Conservation (phyloP, 1,140 invertebrate genomes). For the Delia radicum region DNA sequence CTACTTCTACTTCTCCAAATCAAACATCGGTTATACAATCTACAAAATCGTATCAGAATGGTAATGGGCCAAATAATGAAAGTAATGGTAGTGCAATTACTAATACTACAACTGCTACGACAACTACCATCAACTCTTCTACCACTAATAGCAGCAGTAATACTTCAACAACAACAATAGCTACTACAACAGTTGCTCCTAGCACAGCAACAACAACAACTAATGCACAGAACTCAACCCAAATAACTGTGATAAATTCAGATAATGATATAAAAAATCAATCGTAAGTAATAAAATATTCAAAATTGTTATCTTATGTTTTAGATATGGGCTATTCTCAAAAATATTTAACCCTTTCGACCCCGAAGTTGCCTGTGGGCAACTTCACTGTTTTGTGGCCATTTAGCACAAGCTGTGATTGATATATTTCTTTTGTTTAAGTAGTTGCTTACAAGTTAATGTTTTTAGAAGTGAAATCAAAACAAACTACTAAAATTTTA, state of each 20-base stretch:
- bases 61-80: slow-evolving; percentile 47
- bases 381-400: too few relatives aligned
- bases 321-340: too few relatives aligned
- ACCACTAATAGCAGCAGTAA: slow-evolving; percentile 21
- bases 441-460: too few relatives aligned
- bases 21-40: slow-evolving; percentile 76
- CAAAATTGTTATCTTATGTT: too few relatives aligned
- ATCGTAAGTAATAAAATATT: slow-evolving; percentile 22
- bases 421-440: too few relatives aligned
- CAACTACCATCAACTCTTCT: background rate
- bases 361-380: too few relatives aligned
- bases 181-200: slow-evolving; percentile 27
- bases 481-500: too few relatives aligned
- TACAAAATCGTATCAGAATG: slow-evolving; percentile 65
- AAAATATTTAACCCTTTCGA: too few relatives aligned
- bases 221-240: slow-evolving; percentile 37
- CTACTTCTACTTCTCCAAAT: slow-evolving; percentile 42
- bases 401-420: too few relatives aligned
- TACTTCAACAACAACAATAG: background rate
- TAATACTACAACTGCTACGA: background rate
- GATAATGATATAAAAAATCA: slow-evolving; percentile 32
- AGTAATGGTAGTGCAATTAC: background rate
- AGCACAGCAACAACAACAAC: slow-evolving; percentile 27
- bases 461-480: too few relatives aligned
- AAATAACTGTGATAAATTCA: slow-evolving; percentile 58